phyloP scores from a whole-genome alignment of 2,113 vertebrate species.

The Egretta garzetta region DNA sequence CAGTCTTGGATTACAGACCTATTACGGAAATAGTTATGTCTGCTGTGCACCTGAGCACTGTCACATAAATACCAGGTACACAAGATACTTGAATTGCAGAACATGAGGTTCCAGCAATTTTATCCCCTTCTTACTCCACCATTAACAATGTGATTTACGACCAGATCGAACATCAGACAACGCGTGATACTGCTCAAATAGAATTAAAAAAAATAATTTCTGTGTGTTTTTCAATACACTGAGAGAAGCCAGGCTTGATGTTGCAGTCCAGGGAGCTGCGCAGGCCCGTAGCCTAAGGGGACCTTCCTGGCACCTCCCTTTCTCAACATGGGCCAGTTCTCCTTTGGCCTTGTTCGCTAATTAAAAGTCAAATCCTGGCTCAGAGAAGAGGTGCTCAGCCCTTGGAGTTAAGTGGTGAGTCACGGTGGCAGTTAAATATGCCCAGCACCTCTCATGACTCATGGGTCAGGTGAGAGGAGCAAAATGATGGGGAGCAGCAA shows the following conservation, averaged over 20 bases:
- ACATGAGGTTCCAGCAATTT: background rate
- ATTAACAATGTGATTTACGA: background rate
- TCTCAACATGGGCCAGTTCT: background rate
- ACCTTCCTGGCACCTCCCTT: background rate
- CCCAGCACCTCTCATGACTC: constrained; percentile 45
- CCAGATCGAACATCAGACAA: rapidly evolving
- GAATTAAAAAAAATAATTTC: rapidly evolving
- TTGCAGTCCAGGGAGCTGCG: background rate
- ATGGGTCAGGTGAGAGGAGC: constrained; percentile 44
- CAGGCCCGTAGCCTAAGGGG: rapidly evolving
- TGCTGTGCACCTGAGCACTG: background rate
- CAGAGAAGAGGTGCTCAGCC: background rate
- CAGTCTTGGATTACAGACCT: rapidly evolving
- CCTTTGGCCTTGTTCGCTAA: background rate
- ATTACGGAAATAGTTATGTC: background rate
- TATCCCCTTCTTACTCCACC: background rate
- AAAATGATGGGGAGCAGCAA: background rate
- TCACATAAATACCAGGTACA: rapidly evolving
- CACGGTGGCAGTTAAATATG: background rate
- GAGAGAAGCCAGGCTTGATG: background rate
- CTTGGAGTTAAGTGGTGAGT: constrained; percentile 1
- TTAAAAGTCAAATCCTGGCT: background rate
- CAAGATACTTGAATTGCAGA: background rate
- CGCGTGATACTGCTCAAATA: rapidly evolving
- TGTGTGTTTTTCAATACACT: background rate